phyloP scores from a whole-genome alignment of 2,113 vertebrate species.

The Charadrius vociferus region DNA sequence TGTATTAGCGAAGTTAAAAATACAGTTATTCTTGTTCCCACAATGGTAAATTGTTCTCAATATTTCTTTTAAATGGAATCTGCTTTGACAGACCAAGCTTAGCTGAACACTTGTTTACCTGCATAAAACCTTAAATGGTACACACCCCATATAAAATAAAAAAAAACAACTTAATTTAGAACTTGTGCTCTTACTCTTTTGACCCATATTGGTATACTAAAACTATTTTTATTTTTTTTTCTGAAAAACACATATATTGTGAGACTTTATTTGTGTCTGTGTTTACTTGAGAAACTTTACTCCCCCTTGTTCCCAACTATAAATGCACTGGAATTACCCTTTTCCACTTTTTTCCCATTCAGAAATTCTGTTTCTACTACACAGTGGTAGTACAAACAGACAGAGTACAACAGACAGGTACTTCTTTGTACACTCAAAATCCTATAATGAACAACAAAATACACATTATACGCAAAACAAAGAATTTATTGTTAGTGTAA shows the following conservation, averaged over 20 bases:
- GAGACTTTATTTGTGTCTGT: not conserved
- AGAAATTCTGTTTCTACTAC: not conserved
- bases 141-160: not conserved
- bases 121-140: not conserved
- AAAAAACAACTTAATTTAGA: not conserved
- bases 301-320: not conserved
- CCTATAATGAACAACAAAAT: not conserved
- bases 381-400: not conserved
- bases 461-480: not conserved
- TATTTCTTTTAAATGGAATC: not conserved
- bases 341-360: not conserved
- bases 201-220: not conserved
- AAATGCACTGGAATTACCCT: not conserved
- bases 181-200: not conserved
- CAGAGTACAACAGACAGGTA: not conserved
- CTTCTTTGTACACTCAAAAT: not conserved
- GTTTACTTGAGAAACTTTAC: not conserved
- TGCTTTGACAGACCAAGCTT: not conserved
- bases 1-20: not conserved
- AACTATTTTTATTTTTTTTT: not conserved
- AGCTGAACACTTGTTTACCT: not conserved
- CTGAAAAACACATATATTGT: not conserved
- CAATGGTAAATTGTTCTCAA: not conserved
- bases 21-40: not conserved
- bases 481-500: not conserved